Conservation (phyloP, 2,113 vertebrate species). For the Tupaia tana region DNA sequence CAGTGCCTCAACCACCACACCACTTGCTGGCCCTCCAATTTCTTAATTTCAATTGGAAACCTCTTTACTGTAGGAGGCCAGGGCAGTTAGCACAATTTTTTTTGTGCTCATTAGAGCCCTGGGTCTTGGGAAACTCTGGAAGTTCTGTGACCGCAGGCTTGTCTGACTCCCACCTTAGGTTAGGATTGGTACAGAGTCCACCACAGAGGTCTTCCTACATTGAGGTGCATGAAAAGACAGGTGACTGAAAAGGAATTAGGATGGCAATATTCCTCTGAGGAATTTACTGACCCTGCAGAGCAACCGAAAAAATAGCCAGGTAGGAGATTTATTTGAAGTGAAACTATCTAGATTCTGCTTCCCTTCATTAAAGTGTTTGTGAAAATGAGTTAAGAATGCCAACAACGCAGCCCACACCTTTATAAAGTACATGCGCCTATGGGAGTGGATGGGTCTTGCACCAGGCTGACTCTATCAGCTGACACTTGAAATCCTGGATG, state of each 20-base stretch:
- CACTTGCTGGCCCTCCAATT: background rate
- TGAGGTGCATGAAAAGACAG: background rate
- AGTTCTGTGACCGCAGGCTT: background rate
- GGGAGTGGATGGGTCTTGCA: background rate
- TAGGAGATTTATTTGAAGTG: background rate
- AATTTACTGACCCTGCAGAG: background rate
- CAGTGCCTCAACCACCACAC: too few species aligned
- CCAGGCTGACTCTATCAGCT: background rate
- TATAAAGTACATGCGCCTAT: background rate
- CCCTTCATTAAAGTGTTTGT: background rate
- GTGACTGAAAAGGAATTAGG: background rate
- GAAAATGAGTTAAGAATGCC: background rate
- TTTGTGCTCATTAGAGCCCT: constrained; percentile 41
- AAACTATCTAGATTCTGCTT: background rate
- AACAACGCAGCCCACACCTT: background rate
- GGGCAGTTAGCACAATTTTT: background rate
- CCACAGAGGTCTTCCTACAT: background rate
- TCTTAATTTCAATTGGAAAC: constrained; percentile 8
- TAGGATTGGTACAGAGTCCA: background rate
- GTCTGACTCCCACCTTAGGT: background rate
- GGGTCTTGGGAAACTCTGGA: background rate
- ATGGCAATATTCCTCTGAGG: background rate
- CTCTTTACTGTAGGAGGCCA: background rate
- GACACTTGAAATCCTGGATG: constrained; percentile 9
- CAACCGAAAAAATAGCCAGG: background rate